Percentiles rank a stretch among this genome's conserved stretches.
phyloP scores from a whole-genome alignment of 2,888 invertebrate species.

The Rapana venosa region DNA sequence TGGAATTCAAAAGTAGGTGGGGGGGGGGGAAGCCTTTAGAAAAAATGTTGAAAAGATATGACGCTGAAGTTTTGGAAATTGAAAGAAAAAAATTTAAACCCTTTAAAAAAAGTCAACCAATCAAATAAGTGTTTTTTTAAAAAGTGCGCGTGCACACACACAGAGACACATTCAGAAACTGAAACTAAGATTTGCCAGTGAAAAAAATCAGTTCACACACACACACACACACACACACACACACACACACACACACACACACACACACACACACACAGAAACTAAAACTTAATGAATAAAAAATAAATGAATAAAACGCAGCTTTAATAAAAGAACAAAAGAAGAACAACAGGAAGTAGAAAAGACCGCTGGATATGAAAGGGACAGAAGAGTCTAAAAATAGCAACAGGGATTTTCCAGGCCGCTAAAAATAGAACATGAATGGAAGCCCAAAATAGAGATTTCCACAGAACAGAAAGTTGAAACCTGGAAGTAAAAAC shows the following conservation, averaged over 20 bases:
- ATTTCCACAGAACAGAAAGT: background rate
- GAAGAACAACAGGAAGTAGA: too few species aligned
- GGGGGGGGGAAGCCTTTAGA: too few species aligned
- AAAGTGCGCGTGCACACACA: background rate
- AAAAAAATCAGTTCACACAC: background rate
- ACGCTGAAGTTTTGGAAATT: too few species aligned
- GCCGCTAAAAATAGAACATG: background rate
- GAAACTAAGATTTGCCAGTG: background rate
- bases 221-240: constrained; percentile 3
- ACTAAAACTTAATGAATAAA: background rate
- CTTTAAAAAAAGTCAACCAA: too few species aligned
- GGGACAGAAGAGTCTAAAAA: background rate
- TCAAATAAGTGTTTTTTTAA: too few species aligned
- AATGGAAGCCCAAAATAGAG: background rate
- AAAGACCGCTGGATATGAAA: too few species aligned
- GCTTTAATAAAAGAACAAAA: too few species aligned
- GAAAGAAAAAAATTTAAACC: too few species aligned
- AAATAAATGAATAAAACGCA: too few species aligned
- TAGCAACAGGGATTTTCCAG: background rate
- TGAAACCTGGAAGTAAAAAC: background rate
- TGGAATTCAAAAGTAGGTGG: too few species aligned
- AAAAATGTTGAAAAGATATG: too few species aligned
- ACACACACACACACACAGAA: constrained; percentile 1
- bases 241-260: constrained; percentile 14
- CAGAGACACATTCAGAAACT: background rate